Evolutionary conservation across 2,797 vertebrate species (phyloP).

Genomic region (Oryzias dopingdopingensis): DNA sequence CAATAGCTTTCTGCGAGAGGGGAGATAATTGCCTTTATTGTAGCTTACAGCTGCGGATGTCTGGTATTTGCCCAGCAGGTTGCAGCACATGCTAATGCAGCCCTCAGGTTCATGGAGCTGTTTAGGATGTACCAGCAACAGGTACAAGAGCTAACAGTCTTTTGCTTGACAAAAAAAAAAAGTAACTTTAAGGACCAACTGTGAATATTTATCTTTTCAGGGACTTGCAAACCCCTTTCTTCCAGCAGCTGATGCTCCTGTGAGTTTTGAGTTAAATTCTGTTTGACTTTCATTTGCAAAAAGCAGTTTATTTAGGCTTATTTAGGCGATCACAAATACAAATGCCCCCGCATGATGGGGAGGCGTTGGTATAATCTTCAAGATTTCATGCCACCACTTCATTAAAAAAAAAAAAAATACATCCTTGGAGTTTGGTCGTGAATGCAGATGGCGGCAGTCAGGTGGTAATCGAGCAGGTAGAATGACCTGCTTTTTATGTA

Average conservation of each 20-base stretch:
- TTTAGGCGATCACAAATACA: no score
- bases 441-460: no score
- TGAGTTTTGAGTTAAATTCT: conserved; percentile 42
- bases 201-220: conserved; percentile 37
- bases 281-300: not conserved
- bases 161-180: not conserved
- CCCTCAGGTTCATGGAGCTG: conserved; percentile 76
- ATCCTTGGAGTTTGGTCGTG: no score
- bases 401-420: no score
- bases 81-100: conserved; percentile 69
- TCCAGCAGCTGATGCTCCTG: conserved; percentile 46
- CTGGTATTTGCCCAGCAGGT: conserved; percentile 57
- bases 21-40: conserved; percentile 33
- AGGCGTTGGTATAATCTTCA: no score
- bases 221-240: conserved; percentile 62
- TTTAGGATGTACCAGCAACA: conserved; percentile 75
- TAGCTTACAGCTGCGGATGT: conserved; percentile 50
- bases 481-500: no score
- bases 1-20: conserved; percentile 33
- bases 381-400: no score
- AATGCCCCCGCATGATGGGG: no score
- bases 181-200: conserved; percentile 10
- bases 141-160: conserved; percentile 48
- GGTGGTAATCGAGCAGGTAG: no score
- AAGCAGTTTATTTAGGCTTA: no score